Conservation (phyloP, 2,113 vertebrate genomes). For the Cheirogaleus medius region DNA sequence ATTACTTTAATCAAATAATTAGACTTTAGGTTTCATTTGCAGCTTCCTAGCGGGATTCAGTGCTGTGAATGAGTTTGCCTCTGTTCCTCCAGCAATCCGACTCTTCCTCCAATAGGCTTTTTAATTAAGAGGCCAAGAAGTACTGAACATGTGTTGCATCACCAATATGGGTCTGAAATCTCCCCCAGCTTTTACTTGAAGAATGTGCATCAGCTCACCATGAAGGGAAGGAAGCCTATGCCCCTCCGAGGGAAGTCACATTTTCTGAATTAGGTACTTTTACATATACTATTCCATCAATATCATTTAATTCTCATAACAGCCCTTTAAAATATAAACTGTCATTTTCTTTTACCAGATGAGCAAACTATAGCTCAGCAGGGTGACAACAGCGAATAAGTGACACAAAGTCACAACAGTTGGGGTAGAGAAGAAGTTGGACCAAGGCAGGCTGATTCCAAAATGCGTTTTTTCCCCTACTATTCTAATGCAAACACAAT, state of each 20-base stretch:
- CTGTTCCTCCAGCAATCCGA: background rate
- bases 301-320: background rate
- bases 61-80: background rate
- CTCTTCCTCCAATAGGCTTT: background rate
- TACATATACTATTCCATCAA: background rate
- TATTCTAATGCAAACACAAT: background rate
- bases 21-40: background rate
- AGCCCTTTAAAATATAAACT: background rate
- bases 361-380: background rate
- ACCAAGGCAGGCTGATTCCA: background rate
- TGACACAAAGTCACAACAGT: background rate
- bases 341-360: background rate
- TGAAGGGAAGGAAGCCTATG: background rate
- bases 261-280: constrained; percentile 31
- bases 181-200: background rate
- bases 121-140: constrained; percentile 34
- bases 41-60: background rate
- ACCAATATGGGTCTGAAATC: background rate
- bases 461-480: background rate
- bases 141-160: background rate
- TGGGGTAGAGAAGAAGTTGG: background rate
- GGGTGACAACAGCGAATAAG: background rate
- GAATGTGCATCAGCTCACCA: background rate
- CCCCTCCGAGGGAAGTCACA: background rate
- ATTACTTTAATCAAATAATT: background rate